Conservation (phyloP, 2,888 invertebrate species). For the Phyllotreta cruciferae region DNA sequence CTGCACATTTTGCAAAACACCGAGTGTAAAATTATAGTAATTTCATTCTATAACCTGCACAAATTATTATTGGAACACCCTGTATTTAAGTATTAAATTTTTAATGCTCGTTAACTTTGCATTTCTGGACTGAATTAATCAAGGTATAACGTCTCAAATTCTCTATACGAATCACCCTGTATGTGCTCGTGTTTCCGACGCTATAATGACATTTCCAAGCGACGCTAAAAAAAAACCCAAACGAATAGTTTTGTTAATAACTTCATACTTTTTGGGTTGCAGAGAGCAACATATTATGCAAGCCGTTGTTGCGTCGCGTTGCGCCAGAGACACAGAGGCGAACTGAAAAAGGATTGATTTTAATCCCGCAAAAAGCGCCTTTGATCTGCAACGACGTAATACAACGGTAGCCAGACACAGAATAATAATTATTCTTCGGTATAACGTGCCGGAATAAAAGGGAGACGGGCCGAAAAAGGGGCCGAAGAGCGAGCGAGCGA, state of each 20-base stretch:
- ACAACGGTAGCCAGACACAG: constrained; percentile 25
- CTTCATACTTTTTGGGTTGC: constrained; percentile 24
- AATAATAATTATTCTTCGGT: constrained; percentile 34
- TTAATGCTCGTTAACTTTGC: too few relatives aligned
- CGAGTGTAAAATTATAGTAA: too few relatives aligned
- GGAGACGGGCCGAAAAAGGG: constrained; percentile 16
- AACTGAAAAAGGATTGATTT: constrained; percentile 35
- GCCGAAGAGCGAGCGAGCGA: constrained; percentile 31
- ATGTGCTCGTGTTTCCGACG: too few relatives aligned
- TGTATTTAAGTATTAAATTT: too few relatives aligned
- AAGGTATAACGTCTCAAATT: too few relatives aligned
- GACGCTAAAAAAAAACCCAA: constrained; percentile 6
- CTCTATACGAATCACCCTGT: too few relatives aligned
- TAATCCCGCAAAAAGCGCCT: constrained; percentile 29
- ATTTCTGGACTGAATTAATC: too few relatives aligned
- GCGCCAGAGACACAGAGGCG: constrained; percentile 2
- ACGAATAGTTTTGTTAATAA: constrained; percentile 15
- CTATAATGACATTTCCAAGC: too few relatives aligned
- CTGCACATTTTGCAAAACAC: too few relatives aligned
- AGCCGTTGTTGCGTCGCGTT: constrained; percentile 7
- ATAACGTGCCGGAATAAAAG: constrained; percentile 18
- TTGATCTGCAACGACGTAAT: constrained; percentile 32
- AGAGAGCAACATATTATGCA: constrained; percentile 18
- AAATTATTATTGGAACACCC: too few relatives aligned
- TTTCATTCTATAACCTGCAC: too few relatives aligned